These are phyloP conservation scores for Lingula anatina DNA, from an alignment of 2,888 invertebrate genomes.

Conservation along the genomic window DNA sequence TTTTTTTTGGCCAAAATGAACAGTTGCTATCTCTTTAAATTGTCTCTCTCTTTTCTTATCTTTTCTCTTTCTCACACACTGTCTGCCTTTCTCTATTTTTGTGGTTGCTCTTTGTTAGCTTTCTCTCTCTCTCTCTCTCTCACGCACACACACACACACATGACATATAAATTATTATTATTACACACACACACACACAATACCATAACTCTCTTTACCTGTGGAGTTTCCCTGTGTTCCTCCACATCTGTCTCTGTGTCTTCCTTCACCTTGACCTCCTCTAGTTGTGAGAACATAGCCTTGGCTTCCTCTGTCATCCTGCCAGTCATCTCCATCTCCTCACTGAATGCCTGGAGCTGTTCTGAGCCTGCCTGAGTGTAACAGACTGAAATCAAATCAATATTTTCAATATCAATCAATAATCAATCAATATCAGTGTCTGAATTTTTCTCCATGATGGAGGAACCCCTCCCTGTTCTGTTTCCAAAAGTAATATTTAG, in stretches of 20 bases:
- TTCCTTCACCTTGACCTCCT: slow-evolving; percentile 3
- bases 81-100: slow-evolving; percentile 5
- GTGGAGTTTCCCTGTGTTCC: not conserved
- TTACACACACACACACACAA: too few relatives aligned
- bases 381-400: slow-evolving; percentile 23
- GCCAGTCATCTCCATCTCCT: slow-evolving; percentile 30
- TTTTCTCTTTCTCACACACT: not conserved
- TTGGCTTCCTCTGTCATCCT: slow-evolving; percentile 30
- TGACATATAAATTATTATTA: too few relatives aligned
- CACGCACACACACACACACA: too few relatives aligned
- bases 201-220: not conserved
- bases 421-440: not conserved
- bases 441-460: not conserved
- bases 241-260: not conserved
- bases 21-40: too few relatives aligned
- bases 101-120: too few relatives aligned
- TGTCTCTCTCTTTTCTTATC: not conserved
- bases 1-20: too few relatives aligned
- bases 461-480: too few relatives aligned
- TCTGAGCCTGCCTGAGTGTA: slow-evolving; percentile 27
- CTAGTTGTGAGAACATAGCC: slow-evolving; percentile 23
- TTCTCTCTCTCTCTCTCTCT: too few relatives aligned
- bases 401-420: not conserved
- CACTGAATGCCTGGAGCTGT: slow-evolving; percentile 29
- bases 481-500: too few relatives aligned